phyloP scores from a whole-genome alignment of 2,797 vertebrate species.

The Myotis daubentonii region DNA sequence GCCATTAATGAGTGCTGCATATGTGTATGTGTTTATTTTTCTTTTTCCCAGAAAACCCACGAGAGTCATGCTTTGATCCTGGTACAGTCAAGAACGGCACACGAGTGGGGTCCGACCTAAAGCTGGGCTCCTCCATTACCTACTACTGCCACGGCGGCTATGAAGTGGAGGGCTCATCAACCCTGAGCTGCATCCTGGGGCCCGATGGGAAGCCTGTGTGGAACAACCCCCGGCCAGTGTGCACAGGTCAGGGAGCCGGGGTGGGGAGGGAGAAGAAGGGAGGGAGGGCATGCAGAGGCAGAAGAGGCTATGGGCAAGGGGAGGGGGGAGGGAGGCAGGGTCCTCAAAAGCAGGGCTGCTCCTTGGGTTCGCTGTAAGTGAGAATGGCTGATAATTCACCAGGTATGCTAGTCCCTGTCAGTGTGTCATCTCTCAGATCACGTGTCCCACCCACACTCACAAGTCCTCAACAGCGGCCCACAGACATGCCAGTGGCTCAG shows the following conservation, averaged over 20 bases:
- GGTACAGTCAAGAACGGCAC: slow-evolving; percentile 95
- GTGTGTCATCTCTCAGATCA: background rate
- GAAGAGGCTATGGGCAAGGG: background rate
- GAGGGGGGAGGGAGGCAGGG: too few relatives aligned
- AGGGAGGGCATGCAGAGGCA: accelerated
- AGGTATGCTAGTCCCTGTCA: background rate
- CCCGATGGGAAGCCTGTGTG: slow-evolving; percentile 94
- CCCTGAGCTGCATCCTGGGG: slow-evolving; percentile 95
- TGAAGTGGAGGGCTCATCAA: slow-evolving; percentile 92
- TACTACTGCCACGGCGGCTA: slow-evolving; percentile 98
- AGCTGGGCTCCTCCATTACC: slow-evolving; percentile 94
- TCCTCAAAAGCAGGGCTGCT: background rate
- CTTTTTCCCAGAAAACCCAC: slow-evolving; percentile 91
- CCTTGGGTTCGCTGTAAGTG: background rate
- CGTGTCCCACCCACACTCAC: background rate
- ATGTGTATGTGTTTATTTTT: background rate
- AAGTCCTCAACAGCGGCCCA: background rate
- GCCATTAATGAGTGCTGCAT: background rate
- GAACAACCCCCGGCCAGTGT: slow-evolving; percentile 95
- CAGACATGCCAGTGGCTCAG: background rate
- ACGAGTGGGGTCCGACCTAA: slow-evolving; percentile 92
- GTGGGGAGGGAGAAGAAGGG: accelerated
- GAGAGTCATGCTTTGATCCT: slow-evolving; percentile 98
- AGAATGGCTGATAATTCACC: background rate
- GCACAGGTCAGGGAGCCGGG: slow-evolving; percentile 88